These are phyloP conservation scores for Acropternis orthonyx DNA, from an alignment of 2,797 vertebrate species.

Conservation along the genomic window DNA sequence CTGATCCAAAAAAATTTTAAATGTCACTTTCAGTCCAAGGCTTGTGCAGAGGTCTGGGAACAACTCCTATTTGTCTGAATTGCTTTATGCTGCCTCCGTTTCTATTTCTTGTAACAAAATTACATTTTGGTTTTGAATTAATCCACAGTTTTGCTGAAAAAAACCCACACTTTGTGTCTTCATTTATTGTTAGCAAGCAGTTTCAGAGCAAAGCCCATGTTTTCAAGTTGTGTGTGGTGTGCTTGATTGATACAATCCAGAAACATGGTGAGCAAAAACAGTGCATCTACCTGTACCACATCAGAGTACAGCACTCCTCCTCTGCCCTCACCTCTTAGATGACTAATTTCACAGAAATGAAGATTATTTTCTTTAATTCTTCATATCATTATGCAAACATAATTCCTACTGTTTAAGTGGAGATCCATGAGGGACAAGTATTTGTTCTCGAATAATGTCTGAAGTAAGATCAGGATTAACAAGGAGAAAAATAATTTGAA, in stretches of 20 bases:
- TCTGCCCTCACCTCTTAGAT: not conserved
- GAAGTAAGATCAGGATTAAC: not conserved
- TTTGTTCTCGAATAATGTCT: not conserved
- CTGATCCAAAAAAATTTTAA: slow-evolving; percentile 14
- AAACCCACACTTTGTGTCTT: not conserved
- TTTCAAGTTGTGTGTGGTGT: fast-evolving
- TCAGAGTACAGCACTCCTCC: not conserved
- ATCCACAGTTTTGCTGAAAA: not conserved
- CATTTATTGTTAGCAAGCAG: not conserved
- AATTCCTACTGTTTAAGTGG: not conserved
- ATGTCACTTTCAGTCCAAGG: not conserved
- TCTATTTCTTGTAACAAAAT: not conserved
- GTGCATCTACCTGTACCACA: not conserved
- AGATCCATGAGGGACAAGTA: not conserved
- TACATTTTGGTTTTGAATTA: not conserved
- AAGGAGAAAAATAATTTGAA: not conserved
- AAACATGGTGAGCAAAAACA: not conserved
- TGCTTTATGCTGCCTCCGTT: not conserved
- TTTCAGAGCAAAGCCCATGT: not conserved
- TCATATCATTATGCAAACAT: not conserved
- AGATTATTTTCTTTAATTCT: not conserved
- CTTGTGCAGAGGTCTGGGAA: not conserved
- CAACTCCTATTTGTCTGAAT: not conserved
- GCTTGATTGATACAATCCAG: not conserved
- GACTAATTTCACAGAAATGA: not conserved